phyloP scores from a whole-genome alignment of 1,140 invertebrate species.

The Drosophila paulistorum region DNA sequence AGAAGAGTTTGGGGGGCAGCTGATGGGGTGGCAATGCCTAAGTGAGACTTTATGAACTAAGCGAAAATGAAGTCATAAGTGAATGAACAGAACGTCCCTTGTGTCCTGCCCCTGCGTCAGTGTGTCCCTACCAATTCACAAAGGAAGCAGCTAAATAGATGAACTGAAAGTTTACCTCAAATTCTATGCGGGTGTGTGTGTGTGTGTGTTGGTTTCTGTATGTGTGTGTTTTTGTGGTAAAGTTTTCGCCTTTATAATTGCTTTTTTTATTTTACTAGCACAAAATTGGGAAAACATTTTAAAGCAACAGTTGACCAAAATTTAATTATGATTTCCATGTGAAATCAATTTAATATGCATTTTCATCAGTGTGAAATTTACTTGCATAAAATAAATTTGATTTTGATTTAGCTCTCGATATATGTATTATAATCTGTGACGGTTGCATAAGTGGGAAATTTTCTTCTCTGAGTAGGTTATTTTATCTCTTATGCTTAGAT shows the following conservation, averaged over 20 bases:
- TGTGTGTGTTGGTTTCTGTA: conserved; percentile 3
- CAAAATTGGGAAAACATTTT: background rate
- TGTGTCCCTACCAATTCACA: background rate
- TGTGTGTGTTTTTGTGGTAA: background rate
- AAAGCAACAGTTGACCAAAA: conserved; percentile 4
- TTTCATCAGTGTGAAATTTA: background rate
- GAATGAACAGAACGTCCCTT: conserved; percentile 6
- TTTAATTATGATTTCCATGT: background rate
- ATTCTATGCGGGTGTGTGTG: background rate
- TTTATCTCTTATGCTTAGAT: too few species aligned
- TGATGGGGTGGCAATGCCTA: conserved; percentile 19
- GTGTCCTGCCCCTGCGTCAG: background rate
- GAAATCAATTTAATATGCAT: background rate
- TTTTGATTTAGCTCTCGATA: too few species aligned
- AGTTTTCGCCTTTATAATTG: background rate
- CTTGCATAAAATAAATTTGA: too few species aligned
- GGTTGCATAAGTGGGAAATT: too few species aligned
- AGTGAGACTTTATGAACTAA: conserved; percentile 54
- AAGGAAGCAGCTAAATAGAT: background rate
- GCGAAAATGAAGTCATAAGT: conserved; percentile 59
- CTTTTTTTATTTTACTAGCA: background rate
- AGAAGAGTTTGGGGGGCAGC: background rate
- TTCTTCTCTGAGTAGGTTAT: too few species aligned
- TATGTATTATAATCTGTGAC: too few species aligned
- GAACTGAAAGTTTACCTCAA: conserved; percentile 1